A percentile compares a stretch with the other conserved stretches of the same genome.
phyloP scores from a whole-genome alignment of 2,113 vertebrate genomes.

The Poicephalus gulielmi region DNA sequence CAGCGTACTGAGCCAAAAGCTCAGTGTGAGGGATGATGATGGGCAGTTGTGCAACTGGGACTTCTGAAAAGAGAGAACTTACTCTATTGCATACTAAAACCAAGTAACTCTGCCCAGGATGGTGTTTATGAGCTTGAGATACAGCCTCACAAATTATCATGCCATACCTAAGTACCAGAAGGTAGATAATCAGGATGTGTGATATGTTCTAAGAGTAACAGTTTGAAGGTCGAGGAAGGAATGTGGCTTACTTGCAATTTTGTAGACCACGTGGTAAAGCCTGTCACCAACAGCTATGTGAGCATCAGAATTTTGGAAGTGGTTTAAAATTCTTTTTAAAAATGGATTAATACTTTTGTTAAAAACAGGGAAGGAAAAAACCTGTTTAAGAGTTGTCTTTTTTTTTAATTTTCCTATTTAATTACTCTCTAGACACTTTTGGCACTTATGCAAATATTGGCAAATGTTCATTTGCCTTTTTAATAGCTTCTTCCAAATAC shows the following conservation, averaged over 20 bases:
- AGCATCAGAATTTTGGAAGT: not conserved
- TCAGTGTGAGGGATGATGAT: not conserved
- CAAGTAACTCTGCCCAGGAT: not conserved
- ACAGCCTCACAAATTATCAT: not conserved
- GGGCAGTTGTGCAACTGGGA: not conserved
- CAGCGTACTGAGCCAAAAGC: not conserved
- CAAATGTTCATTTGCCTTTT: not conserved
- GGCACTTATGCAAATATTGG: not conserved
- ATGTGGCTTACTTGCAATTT: not conserved
- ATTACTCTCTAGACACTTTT: not conserved
- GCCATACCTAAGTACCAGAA: not conserved
- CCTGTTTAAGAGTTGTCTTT: not conserved
- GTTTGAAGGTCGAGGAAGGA: not conserved
- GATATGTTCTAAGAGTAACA: not conserved
- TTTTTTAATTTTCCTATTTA: not conserved
- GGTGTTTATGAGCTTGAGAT: not conserved
- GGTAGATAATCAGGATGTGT: not conserved
- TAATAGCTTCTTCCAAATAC: not conserved
- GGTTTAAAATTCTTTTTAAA: not conserved
- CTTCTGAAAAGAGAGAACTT: not conserved
- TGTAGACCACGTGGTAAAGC: not conserved
- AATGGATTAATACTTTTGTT: not conserved
- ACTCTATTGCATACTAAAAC: not conserved
- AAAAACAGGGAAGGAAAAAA: not conserved
- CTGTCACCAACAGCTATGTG: not conserved